These are phyloP conservation scores for Puntigrus tetrazona DNA, from an alignment of 2,113 vertebrate genomes.

Conservation along the genomic window DNA sequence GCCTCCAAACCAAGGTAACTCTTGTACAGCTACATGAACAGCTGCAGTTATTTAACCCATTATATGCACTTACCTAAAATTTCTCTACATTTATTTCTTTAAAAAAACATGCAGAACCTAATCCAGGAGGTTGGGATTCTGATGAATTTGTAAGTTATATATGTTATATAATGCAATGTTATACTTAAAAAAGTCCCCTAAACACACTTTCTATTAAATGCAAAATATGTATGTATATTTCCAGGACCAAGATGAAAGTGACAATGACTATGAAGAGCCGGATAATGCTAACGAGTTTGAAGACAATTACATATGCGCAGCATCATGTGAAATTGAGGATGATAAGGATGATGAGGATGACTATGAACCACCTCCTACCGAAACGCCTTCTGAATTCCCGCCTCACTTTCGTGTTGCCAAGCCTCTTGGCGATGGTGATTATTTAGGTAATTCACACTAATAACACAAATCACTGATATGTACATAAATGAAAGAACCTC, in stretches of 20 bases:
- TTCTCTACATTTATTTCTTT: slow-evolving; percentile 29
- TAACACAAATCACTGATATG: not conserved
- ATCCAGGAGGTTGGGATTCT: slow-evolving; percentile 79
- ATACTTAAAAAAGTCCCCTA: not conserved
- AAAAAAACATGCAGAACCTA: slow-evolving; percentile 57
- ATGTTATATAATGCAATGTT: too few species aligned
- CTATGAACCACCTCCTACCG: slow-evolving; percentile 58
- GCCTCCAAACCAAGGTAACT: slow-evolving; percentile 65
- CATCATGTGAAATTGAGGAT: slow-evolving; percentile 63
- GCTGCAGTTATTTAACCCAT: not conserved
- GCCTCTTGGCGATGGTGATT: slow-evolving; percentile 68
- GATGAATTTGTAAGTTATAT: slow-evolving; percentile 82
- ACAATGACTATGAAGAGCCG: slow-evolving; percentile 48
- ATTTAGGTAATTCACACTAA: slow-evolving; percentile 11
- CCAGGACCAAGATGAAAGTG: slow-evolving; percentile 58
- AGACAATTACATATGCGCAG: slow-evolving; percentile 57
- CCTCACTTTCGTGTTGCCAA: slow-evolving; percentile 67
- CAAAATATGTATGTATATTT: not conserved
- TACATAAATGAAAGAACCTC: not conserved
- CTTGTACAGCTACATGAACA: not conserved
- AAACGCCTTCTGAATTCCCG: slow-evolving; percentile 49
- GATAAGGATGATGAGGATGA: not conserved
- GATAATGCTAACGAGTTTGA: not conserved
- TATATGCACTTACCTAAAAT: not conserved
- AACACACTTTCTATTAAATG: not conserved